Evolutionary conservation across 2,888 invertebrate species (phyloP), one percentile per base, ranked within the genome.

Genomic region (Tholera decimalis): DNA sequence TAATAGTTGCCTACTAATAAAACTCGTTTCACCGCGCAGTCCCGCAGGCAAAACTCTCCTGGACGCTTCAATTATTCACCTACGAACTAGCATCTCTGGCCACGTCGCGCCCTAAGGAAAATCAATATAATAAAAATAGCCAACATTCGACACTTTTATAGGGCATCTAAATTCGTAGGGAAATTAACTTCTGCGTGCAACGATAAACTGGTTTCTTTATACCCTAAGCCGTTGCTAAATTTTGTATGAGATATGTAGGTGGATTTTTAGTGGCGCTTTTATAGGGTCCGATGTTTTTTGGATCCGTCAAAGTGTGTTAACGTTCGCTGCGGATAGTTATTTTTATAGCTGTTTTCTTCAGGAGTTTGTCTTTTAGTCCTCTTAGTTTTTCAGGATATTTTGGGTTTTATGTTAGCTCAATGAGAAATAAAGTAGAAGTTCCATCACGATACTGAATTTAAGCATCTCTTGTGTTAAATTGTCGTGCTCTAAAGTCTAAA

Each of bases 141-240:
- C 22, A 51, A 75, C 61, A 71, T 71, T 71, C 50, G 60, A 54
- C 53, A 46, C 11, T 46, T 72, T 67, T 75, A 63, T 60, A 41
- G 41, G 24, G 59, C 18, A 49, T 67, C 75, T 75, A 75, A 75
- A 72, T 75, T 67, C 56, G 20, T 51, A 35, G 49, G 37, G 39
- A 75, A 60, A 75, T 75, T 75, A 75, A 75, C 39, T 57, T 50
- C 62, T 39, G 28, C 56, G 41, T 54, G 49, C 9, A 37, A 3
- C 63, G 28, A 73, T 76, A 76, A 76, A 76, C 43, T 49, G 73
- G 62, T 61, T 46, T 44, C 70, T 76, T 76, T 76, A 76, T 64
- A 22, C 53, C 13, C 24, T 54, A 18, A 51, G 18, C 60, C 73
- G 56, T 44, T 51, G 60, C 26, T 74, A 70, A 76, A 73, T 76